These are phyloP conservation scores for Solea solea DNA, from an alignment of 2,113 vertebrate species.

Conservation along the genomic window DNA sequence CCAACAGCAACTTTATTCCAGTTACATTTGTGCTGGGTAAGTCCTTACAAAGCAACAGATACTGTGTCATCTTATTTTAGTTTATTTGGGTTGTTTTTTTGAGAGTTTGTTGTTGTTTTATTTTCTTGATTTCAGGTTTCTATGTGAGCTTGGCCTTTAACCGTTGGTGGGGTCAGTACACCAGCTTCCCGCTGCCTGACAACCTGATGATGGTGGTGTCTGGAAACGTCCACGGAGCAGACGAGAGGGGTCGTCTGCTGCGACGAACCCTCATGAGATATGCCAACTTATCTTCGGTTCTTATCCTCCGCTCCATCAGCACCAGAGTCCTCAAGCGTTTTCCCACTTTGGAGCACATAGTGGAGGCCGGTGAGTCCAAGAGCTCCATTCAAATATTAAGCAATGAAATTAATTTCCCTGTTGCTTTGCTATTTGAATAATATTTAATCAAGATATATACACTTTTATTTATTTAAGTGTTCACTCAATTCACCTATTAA, in stretches of 20 bases:
- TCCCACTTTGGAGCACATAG: constrained; percentile 86
- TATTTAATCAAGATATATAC: too few relatives aligned
- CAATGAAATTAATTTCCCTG: too few relatives aligned
- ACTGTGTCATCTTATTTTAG: background rate
- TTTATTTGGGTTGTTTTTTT: background rate
- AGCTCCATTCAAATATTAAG: background rate
- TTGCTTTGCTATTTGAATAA: too few relatives aligned
- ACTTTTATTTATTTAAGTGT: too few relatives aligned
- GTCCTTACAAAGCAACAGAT: constrained; percentile 1
- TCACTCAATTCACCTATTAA: too few relatives aligned
- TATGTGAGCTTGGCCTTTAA: constrained; percentile 89
- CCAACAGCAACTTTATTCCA: constrained; percentile 87
- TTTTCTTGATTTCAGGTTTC: constrained; percentile 79
- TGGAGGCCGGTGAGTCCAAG: constrained; percentile 82
- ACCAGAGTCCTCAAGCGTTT: constrained; percentile 88
- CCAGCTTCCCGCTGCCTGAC: constrained; percentile 90
- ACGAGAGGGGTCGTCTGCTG: constrained; percentile 87
- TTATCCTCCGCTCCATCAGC: constrained; percentile 90
- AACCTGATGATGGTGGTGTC: constrained; percentile 93
- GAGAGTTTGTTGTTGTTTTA: background rate
- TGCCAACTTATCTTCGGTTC: constrained; percentile 87
- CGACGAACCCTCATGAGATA: constrained; percentile 88
- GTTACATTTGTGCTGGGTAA: constrained; percentile 88
- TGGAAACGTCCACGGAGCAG: constrained; percentile 86
- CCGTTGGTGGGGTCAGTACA: constrained; percentile 93